These are phyloP conservation scores for Chiroxiphia lanceolata DNA, from an alignment of 2,797 vertebrate species.

Conservation along the genomic window DNA sequence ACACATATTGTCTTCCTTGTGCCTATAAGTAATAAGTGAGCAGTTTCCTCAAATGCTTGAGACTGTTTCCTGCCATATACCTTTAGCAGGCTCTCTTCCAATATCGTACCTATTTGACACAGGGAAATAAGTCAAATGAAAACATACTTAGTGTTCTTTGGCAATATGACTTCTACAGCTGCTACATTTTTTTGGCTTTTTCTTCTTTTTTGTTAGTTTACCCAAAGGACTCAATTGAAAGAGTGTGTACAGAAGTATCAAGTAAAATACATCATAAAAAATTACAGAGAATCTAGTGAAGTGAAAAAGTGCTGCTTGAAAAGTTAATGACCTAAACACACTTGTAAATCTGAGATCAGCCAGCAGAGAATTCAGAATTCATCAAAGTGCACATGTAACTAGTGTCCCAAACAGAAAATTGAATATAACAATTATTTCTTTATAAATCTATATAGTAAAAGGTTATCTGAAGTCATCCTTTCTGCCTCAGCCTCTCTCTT, in stretches of 20 bases:
- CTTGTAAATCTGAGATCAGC: constrained; percentile 42
- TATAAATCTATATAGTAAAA: neutral
- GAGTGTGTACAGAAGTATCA: neutral
- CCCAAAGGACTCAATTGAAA: constrained; percentile 12
- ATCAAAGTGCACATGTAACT: neutral
- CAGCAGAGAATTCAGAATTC: constrained; percentile 3
- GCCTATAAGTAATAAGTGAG: neutral
- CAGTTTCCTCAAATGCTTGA: neutral
- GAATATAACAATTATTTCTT: constrained; percentile 27
- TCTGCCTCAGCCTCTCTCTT: neutral
- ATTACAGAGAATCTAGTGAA: constrained; percentile 37
- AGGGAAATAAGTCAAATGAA: neutral
- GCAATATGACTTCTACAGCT: neutral
- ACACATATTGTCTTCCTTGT: neutral
- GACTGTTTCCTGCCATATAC: neutral
- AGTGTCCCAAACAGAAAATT: constrained; percentile 57
- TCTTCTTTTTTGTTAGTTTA: constrained; percentile 28
- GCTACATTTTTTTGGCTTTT: constrained; percentile 1
- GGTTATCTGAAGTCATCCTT: neutral
- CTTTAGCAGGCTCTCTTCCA: neutral
- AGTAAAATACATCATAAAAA: constrained; percentile 50
- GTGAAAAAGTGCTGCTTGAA: constrained; percentile 58
- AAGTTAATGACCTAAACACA: constrained; percentile 62
- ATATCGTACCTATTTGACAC: neutral
- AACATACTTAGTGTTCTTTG: neutral